Evolutionary conservation across 35 echinoderm and acorn worm genomes (phyloP), one percentile per base, ranked within the genome.

Genomic region (Holothuria glaberrima): DNA sequence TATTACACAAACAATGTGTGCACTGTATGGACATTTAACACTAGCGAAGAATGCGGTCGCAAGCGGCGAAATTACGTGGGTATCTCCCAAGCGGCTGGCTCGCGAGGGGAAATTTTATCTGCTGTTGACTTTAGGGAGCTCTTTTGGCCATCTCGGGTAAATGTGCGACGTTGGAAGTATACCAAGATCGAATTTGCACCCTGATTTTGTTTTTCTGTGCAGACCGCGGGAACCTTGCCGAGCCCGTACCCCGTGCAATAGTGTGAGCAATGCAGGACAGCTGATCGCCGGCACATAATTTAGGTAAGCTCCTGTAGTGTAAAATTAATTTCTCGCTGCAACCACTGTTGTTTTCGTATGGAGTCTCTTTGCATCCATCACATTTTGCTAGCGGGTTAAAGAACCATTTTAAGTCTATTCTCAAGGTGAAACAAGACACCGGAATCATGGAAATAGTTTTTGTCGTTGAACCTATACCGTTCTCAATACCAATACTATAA

Each of bases 61-160:
- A 59, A 84, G 80, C 80, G 80, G 52, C 54, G 59, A 84, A 84
- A 61, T 84, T 84, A 61, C 80, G 59, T 84, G 80, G 80, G 58
- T 84, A 84, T 84, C 80, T 84, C 59, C 80, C 80, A 84, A 59
- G 80, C 80, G 80, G 80, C 80, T 84, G 80, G 80, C 52, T 84
- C 80, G 80, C 80, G 22, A 84, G 80, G 80, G 59, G 26, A 84
- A 84, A 84, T 63, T 84, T 4, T 84, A 63, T 63, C 80, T 32
- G 24, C n/a, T 84, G 79, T 82, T 82, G 48, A 58, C 27, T 82
- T 82, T 7, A 58, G 30, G 79, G 79, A 82, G 79, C 79, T 50
- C 46, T 58, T 82, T 57, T 79, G 20, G 29, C 80, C 57, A 84
- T 63, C 59, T 61, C 52, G 54, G 59, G 80, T 63, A 59, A 84